These are phyloP conservation scores for Amiota communis DNA, from an alignment of 2,888 invertebrate species.

Conservation along the genomic window DNA sequence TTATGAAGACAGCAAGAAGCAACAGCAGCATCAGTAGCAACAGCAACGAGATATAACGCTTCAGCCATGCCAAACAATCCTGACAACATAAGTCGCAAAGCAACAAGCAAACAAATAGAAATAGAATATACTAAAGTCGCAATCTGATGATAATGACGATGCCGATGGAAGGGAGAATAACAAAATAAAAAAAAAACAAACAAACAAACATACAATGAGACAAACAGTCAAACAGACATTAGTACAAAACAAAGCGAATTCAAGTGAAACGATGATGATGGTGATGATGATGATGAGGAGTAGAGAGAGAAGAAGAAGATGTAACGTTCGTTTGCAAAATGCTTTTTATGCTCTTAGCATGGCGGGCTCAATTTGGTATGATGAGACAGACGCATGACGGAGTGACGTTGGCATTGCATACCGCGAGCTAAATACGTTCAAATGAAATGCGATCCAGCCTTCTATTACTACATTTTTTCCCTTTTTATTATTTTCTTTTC, in stretches of 20 bases:
- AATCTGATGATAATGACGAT: too few relatives aligned
- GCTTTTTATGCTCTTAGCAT: too few relatives aligned
- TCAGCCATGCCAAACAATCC: not conserved
- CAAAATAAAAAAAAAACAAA: not conserved
- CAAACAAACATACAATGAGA: not conserved
- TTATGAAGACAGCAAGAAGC: slow-evolving; percentile 9
- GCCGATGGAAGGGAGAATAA: not conserved
- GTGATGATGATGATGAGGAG: not conserved
- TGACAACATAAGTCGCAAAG: slow-evolving; percentile 20
- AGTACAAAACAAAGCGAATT: slow-evolving; percentile 6
- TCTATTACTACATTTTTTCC: not conserved
- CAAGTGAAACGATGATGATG: not conserved
- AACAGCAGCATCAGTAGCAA: not conserved
- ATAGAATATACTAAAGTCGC: not conserved
- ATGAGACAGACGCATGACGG: too few relatives aligned
- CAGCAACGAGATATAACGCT: not conserved
- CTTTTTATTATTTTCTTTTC: not conserved
- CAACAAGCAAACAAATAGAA: slow-evolving; percentile 1
- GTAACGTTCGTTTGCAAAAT: not conserved
- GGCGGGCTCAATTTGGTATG: too few relatives aligned
- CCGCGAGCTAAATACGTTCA: not conserved
- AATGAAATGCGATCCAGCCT: slow-evolving; percentile 1
- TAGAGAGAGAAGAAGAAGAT: not conserved
- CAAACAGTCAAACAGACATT: not conserved
- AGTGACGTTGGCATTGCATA: too few relatives aligned